These are phyloP conservation scores for Lasioglossum albipes DNA, from an alignment of 1,140 invertebrate species.

Conservation along the genomic window DNA sequence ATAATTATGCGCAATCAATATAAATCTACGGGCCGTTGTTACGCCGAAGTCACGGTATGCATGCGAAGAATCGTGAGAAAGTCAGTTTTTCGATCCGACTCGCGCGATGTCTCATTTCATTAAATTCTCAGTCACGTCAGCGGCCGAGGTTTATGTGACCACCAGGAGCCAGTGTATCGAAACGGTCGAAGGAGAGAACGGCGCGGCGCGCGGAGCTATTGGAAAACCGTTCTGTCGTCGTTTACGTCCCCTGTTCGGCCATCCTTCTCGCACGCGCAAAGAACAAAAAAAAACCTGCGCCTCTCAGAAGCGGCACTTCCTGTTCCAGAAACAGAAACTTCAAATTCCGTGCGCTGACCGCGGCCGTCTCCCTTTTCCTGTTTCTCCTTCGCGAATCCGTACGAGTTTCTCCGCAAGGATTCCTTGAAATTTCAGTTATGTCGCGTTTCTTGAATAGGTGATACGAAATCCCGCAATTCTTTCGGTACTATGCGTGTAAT, in stretches of 20 bases:
- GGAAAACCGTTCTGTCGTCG: conserved; percentile 28
- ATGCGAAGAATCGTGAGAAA: conserved; percentile 74
- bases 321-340: too few relatives aligned
- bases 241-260: background rate
- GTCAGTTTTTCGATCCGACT: conserved; percentile 70
- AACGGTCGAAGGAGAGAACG: conserved; percentile 23
- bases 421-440: too few relatives aligned
- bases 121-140: conserved; percentile 73
- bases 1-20: conserved; percentile 62
- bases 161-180: conserved; percentile 62
- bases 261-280: background rate
- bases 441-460: too few relatives aligned
- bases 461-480: too few relatives aligned
- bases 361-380: too few relatives aligned
- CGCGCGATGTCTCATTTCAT: conserved; percentile 66
- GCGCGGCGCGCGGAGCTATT: conserved; percentile 19
- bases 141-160: conserved; percentile 62
- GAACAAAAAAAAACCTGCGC: too few relatives aligned
- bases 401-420: too few relatives aligned
- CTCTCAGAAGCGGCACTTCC: too few relatives aligned
- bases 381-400: too few relatives aligned
- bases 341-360: too few relatives aligned
- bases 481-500: too few relatives aligned
- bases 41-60: conserved; percentile 60
- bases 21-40: conserved; percentile 56